Evolutionary conservation across 2,888 invertebrate species (phyloP).

Genomic region (Tipula confusa): DNA sequence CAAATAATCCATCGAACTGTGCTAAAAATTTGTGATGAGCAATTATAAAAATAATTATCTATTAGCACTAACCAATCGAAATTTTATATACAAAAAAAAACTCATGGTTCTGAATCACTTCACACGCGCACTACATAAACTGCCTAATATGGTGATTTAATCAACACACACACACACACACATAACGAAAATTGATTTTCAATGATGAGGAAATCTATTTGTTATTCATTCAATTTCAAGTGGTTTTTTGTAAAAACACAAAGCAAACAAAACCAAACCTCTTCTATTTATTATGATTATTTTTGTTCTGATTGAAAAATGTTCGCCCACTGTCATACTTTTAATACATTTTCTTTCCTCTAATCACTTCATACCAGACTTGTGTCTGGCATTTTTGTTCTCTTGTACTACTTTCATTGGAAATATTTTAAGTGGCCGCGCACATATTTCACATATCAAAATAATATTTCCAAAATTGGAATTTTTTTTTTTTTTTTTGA

Average conservation of each 20-base stretch:
- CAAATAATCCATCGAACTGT: neutral
- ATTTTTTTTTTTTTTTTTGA: neutral
- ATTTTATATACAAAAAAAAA: neutral
- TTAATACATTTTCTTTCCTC: neutral
- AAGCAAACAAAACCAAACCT: neutral
- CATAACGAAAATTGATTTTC: neutral
- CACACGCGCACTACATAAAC: neutral
- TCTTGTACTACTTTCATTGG: neutral
- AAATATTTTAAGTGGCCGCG: neutral
- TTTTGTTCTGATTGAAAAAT: neutral
- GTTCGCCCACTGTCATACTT: neutral
- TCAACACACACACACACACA: too few relatives aligned
- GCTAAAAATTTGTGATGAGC: neutral
- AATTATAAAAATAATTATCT: neutral
- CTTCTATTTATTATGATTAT: neutral
- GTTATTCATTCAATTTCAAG: neutral
- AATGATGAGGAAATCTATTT: neutral
- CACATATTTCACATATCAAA: neutral
- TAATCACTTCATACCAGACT: conserved; percentile 7
- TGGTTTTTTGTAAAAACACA: neutral
- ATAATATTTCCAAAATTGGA: neutral
- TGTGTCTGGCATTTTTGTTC: neutral
- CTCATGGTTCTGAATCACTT: neutral
- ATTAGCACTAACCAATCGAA: neutral
- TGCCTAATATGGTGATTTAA: neutral